A percentile compares a stretch with the other conserved stretches of the same genome.
These are phyloP conservation scores for Pristionchus arcanus DNA, from an alignment of 2,888 invertebrate genomes.

Conservation along the genomic window DNA sequence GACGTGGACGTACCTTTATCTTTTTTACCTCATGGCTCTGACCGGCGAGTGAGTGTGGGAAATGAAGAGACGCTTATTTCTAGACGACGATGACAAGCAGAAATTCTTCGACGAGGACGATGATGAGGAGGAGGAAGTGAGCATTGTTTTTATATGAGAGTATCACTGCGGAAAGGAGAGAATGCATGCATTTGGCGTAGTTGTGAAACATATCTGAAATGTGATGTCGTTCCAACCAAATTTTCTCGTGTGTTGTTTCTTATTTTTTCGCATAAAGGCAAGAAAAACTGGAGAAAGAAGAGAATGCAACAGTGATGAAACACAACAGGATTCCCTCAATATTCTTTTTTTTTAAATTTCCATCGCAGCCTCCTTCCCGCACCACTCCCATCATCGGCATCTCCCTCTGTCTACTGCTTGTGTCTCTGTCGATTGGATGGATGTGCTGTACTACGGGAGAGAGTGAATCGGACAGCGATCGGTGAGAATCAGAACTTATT, in stretches of 20 bases:
- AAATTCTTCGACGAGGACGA: neutral
- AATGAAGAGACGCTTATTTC: no score
- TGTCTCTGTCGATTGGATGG: neutral
- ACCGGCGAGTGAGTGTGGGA: no score
- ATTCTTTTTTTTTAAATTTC: neutral
- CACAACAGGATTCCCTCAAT: neutral
- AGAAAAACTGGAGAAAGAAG: neutral
- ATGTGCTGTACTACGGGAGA: neutral
- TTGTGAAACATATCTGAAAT: neutral
- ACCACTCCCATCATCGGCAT: neutral
- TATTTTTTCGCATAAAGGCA: no score
- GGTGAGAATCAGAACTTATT: neutral
- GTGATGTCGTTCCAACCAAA: neutral
- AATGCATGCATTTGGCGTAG: no score
- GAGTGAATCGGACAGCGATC: neutral
- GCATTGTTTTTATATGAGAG: neutral
- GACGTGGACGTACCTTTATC: no score
- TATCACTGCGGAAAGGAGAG: no score
- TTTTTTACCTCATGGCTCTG: no score
- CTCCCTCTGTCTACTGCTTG: slow-evolving; percentile 3
- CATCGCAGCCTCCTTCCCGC: neutral
- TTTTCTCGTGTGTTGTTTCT: neutral
- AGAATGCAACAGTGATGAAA: neutral
- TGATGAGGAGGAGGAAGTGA: neutral
- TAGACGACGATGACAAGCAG: neutral